phyloP scores from a whole-genome alignment of 2,113 vertebrate genomes.

The Serilophus lunatus region DNA sequence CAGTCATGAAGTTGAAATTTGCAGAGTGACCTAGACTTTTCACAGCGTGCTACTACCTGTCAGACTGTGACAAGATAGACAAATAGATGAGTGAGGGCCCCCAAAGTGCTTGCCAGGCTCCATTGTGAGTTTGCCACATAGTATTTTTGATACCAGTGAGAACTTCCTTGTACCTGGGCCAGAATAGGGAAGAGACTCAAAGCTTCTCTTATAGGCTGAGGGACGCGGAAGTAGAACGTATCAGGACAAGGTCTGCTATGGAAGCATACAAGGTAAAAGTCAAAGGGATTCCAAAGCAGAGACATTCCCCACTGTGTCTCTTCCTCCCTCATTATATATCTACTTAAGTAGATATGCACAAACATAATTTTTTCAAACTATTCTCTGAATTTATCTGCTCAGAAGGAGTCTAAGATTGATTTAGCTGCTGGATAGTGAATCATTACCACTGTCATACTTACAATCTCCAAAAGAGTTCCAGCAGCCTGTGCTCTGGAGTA shows the following conservation, averaged over 20 bases:
- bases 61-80: neutral
- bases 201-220: neutral
- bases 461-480: neutral
- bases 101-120: neutral
- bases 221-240: neutral
- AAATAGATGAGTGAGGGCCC: neutral
- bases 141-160: neutral
- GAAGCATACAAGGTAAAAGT: neutral
- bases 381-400: neutral
- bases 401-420: neutral
- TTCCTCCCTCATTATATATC: neutral
- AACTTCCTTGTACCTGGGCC: neutral
- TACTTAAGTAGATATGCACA: neutral
- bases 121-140: neutral
- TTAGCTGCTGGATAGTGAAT: neutral
- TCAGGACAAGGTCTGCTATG: neutral
- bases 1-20: neutral
- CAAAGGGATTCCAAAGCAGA: neutral
- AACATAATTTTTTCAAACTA: neutral
- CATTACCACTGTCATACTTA: neutral
- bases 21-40: neutral
- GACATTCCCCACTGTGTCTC: neutral
- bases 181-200: neutral
- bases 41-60: neutral
- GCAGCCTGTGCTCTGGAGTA: neutral